Evolutionary conservation across 1,140 invertebrate genomes (phyloP).

Genomic region (Macrotrachela quadricornifera): DNA sequence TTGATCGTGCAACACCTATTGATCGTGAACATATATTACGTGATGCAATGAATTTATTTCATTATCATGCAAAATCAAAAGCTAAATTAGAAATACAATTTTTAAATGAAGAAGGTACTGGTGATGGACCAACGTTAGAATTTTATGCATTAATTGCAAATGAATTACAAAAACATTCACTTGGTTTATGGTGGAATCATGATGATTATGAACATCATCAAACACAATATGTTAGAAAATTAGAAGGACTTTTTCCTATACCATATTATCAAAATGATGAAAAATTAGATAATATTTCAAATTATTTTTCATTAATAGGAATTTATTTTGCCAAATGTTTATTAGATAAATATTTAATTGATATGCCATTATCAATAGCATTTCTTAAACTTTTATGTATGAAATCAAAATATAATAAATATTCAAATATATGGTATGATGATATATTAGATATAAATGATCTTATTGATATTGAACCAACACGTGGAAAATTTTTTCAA

Average conservation of each 20-base stretch:
- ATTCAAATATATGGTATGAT: too few relatives aligned
- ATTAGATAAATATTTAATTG: conserved; percentile 84
- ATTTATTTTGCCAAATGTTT: conserved; percentile 87
- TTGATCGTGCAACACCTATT: conserved; percentile 43
- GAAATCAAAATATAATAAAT: too few relatives aligned
- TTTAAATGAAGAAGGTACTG: conserved; percentile 83
- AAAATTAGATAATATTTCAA: conserved; percentile 13
- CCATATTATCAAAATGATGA: conserved; percentile 46
- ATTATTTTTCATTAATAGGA: conserved; percentile 59
- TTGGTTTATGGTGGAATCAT: conserved; percentile 79
- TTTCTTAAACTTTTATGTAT: conserved; percentile 67
- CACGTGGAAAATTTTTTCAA: too few relatives aligned
- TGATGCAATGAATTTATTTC: background rate
- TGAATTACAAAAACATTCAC: conserved; percentile 70
- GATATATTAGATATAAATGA: too few relatives aligned
- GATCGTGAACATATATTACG: background rate
- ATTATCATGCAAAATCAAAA: conserved; percentile 6
- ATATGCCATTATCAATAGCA: conserved; percentile 73
- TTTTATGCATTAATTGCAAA: conserved; percentile 89
- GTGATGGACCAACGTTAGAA: conserved; percentile 88
- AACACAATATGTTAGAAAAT: conserved; percentile 11
- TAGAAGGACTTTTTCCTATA: conserved; percentile 67
- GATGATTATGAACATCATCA: conserved; percentile 35
- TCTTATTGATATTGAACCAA: too few relatives aligned
- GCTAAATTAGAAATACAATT: conserved; percentile 51